A percentile compares a stretch with the other conserved stretches of the same genome.
Evolutionary conservation across 2,888 invertebrate species (phyloP).

Genomic region (Ecliptopera silaceata): DNA sequence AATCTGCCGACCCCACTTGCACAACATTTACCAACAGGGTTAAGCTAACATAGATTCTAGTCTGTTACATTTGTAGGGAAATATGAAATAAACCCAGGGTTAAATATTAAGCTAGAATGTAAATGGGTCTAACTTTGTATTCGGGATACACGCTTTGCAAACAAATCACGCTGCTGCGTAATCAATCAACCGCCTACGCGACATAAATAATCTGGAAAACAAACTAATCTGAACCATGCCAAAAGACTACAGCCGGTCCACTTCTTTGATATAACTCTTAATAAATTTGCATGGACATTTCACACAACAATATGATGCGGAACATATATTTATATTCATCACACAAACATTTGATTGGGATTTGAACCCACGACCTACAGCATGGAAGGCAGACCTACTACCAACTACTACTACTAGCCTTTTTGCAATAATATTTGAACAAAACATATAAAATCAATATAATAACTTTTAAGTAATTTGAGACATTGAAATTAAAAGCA

Average conservation of each 20-base stretch:
- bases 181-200: conserved; percentile 31
- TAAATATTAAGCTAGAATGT: background rate
- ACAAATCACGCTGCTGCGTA: conserved; percentile 28
- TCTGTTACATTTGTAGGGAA: background rate
- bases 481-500: too few species aligned
- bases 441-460: too few species aligned
- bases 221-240: conserved; percentile 23
- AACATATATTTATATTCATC: too few species aligned
- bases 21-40: background rate
- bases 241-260: conserved; percentile 15
- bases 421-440: too few species aligned
- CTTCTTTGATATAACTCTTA: too few species aligned
- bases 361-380: too few species aligned
- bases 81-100: background rate
- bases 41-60: background rate
- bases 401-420: too few species aligned
- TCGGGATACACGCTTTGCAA: conserved; percentile 25
- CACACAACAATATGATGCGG: too few species aligned
- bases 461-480: too few species aligned
- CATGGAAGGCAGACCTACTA: too few species aligned
- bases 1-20: conserved; percentile 2
- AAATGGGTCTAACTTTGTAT: conserved; percentile 8
- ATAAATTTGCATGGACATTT: too few species aligned
- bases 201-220: conserved; percentile 29
- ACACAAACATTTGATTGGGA: too few species aligned